phyloP scores from a whole-genome alignment of 2,113 vertebrate genomes.

The Psettodes erumei region DNA sequence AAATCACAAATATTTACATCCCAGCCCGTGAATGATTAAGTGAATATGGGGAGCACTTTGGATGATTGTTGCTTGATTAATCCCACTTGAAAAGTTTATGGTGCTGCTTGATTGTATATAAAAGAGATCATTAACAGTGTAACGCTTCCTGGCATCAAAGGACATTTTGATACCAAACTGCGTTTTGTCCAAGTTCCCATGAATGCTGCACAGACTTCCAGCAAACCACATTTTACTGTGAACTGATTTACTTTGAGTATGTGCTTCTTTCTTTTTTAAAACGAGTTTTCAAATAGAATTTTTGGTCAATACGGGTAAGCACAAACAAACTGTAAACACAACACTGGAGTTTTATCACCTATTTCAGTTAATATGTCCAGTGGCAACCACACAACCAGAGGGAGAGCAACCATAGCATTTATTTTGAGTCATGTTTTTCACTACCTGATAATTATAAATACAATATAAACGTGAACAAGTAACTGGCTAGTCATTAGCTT shows the following conservation, averaged over 20 bases:
- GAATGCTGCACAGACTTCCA: neutral
- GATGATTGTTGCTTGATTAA: constrained; percentile 47
- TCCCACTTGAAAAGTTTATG: neutral
- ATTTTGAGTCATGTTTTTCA: neutral
- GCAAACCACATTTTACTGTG: neutral
- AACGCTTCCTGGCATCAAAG: constrained; percentile 43
- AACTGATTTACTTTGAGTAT: neutral
- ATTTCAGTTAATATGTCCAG: neutral
- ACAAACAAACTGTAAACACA: neutral
- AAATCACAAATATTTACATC: constrained; percentile 52
- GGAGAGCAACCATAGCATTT: neutral
- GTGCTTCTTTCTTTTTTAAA: too few relatives aligned
- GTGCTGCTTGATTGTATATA: constrained; percentile 23
- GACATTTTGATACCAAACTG: constrained; percentile 8
- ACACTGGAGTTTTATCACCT: neutral
- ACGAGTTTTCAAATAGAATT: neutral
- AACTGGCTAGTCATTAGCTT: too few relatives aligned
- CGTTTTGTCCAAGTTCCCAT: neutral
- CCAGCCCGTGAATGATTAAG: constrained; percentile 2
- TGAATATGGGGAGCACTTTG: neutral
- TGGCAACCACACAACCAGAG: neutral
- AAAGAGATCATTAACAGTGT: constrained; percentile 22
- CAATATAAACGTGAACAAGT: neutral
- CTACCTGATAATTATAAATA: neutral
- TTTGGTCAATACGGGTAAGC: neutral